Evolutionary conservation across 1,140 invertebrate genomes (phyloP), one percentile per base, ranked within the genome.

Genomic region (Nautilus pompilius): DNA sequence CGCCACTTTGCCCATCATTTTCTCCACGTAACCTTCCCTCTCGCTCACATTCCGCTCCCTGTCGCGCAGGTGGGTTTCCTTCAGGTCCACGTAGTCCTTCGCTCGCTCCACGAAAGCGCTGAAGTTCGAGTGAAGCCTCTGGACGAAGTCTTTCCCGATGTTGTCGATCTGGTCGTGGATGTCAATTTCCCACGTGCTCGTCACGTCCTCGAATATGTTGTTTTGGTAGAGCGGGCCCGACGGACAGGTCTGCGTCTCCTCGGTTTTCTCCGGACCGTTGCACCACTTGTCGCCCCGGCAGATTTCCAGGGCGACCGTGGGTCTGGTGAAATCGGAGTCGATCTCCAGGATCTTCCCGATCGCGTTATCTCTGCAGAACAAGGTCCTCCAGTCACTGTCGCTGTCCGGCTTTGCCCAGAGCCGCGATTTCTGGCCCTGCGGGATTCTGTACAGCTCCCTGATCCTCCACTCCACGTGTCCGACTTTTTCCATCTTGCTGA

Each of bases 101-200:
- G 76, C 76, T 61, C 69, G 69, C 56, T 77, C 70, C 5, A 80
- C 71, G 58, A 80, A 80, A 34, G 70, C 67, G 49, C 67, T 71
- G 58, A 78, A 80, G 58, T 75, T 80, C 24, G 71, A 62, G 57
- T 80, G 78, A 0, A 80, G 65, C 41, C 72, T 73, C 10, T 78
- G 74, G 13, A 78, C 60, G 29, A 79, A 73, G 26, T 67, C 69
- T 60, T 74, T 76, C 0, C 78, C 76, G 10, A 78, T 70, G 20
- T 75, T 70, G 29, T 80, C 78, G 49, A 80, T 78, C 58, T 80
- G 78, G n/a, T 80, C 78, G 48, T 80, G 78, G 36, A 80, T 75
- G 49, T 80, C 78, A 13, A 75, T 59, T 57, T 80, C 78, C 78
- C 78, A 80, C 3, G 67, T 67, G 13, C 66, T 73, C 10, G 74